A percentile compares a stretch with the other conserved stretches of the same genome.
Evolutionary conservation across 2,113 vertebrate species (phyloP).

Genomic region (Otis tarda): DNA sequence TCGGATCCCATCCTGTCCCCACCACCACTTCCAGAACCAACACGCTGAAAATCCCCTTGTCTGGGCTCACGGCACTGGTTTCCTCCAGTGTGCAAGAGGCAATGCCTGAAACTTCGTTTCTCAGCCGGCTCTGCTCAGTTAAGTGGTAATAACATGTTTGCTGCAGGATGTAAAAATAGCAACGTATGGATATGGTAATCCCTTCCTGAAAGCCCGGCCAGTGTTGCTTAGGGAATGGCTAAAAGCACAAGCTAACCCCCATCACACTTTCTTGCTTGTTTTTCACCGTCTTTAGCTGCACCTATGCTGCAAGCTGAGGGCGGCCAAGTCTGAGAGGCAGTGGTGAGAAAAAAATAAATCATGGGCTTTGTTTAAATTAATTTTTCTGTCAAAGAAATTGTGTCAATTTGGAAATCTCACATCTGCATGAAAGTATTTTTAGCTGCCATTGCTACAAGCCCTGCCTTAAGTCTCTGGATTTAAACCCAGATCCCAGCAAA

Average conservation of each 20-base stretch:
- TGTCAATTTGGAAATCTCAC: not conserved
- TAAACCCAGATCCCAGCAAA: not conserved
- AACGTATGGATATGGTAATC: conserved; percentile 19
- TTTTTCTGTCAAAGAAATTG: not conserved
- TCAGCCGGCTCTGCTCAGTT: not conserved
- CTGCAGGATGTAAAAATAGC: conserved; percentile 43
- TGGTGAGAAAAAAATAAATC: not conserved
- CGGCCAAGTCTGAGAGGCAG: not conserved
- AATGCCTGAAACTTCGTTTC: not conserved
- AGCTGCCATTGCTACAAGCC: not conserved
- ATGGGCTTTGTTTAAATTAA: not conserved
- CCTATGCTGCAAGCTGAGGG: not conserved
- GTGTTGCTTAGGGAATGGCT: not conserved
- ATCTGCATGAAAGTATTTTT: not conserved
- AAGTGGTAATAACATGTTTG: conserved; percentile 51
- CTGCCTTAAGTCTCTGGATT: not conserved
- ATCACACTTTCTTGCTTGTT: not conserved
- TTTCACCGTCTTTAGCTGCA: not conserved
- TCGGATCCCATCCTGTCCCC: not conserved
- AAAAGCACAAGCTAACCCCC: not conserved
- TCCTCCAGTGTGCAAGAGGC: not conserved
- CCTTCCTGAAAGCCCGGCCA: not conserved
- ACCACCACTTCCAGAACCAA: not conserved
- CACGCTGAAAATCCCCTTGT: fast-evolving
- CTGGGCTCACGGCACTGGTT: not conserved